Evolutionary conservation across 2,888 invertebrate species (phyloP), one percentile per base, ranked within the genome.

Genomic region (Neoitamus cyanurus): DNA sequence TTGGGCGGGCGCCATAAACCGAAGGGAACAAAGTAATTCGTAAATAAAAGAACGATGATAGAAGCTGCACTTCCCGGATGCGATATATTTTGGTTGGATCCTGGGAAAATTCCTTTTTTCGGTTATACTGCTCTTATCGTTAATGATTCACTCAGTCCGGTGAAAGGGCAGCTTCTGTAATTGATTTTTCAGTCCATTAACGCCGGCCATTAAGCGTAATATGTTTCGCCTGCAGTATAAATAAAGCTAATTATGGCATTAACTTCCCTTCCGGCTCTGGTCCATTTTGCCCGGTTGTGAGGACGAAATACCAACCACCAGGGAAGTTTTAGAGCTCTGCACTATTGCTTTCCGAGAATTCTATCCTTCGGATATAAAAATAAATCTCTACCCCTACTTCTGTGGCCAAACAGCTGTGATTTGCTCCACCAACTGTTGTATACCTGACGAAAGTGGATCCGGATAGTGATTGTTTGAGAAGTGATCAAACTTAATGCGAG

Each of bases 121-220:
- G 6, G 25, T 25, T 58, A 58, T 58, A 9, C 20, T 58, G 2
- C 25, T 20, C 11, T 9, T 15, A 58, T 20, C 9, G 58, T n/a
- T 25, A 5, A 25, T 58, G 42, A 42, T 58, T 20, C 58, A 20
- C 25, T 58, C 15, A 58, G 70, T 9, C 13, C 2, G 28, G 28
- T 25, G 20, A 69, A 30, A 25, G 68, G 68, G 68, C 20, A 68
- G 68, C 68, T 69, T 20, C 4, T 20, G 72, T 72, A 72, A 72
- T 72, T 72, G 72, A 72, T 72, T 72, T 72, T 72, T 31, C 72
- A 72, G 31, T 72, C 72, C 72, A 72, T 72, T 72, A 31, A 72
- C 15, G 34, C 36, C n/a, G 73, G n/a, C 73, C 73, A 73, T 73
- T 36, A 36, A 37, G 37, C 34, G 73, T 34, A 37, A 73, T 73